Evolutionary conservation across 2,888 invertebrate genomes (phyloP), one percentile per base, ranked within the genome.

Genomic region (Gandaritis pyraliata): DNA sequence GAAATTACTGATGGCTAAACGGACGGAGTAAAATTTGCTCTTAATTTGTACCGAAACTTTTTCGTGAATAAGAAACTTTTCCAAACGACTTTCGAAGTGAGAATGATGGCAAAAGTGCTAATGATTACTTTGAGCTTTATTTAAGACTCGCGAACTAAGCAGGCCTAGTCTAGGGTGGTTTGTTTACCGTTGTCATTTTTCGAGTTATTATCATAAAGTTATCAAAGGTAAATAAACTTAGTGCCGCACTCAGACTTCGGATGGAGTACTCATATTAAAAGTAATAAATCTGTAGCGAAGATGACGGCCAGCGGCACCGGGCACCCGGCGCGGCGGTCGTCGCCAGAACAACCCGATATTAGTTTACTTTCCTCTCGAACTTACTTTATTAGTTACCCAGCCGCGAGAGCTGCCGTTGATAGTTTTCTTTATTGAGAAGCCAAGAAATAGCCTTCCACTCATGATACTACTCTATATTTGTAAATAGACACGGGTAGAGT

Each of bases 361-460:
- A 93, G 92, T 93, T 92, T 92, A 91, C 92, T 92, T 92, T 88
- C 86, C 87, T 87, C 90, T 90, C 84, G 82, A 91, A 90, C 87
- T 92, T 90, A 88, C 87, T 88, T 90, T 91, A 92, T 90, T 90
- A 90, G 88, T 88, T 90, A 90, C 83, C 87, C 79, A 85, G 73
- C 84, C 83, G 81, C 79, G 78, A 83, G 82, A 85, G 82, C 83
- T 81, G 82, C 80, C 82, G 76, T 77, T 83, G 84, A 88, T 89
- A 90, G 85, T 88, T 89, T 85, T 82, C 85, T 82, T 87, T 90
- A 91, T 90, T 87, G 85, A 86, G 82, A 85, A 86, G 81, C 76
- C 76, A 83, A 81, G 78, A 80, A 79, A 78, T 77, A 74, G 72
- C 72, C 74, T 58, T 47, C 18, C 50, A 46, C 49, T 60, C 55